Conservation (phyloP, 1,140 invertebrate species). For the Drosophila asahinai region DNA sequence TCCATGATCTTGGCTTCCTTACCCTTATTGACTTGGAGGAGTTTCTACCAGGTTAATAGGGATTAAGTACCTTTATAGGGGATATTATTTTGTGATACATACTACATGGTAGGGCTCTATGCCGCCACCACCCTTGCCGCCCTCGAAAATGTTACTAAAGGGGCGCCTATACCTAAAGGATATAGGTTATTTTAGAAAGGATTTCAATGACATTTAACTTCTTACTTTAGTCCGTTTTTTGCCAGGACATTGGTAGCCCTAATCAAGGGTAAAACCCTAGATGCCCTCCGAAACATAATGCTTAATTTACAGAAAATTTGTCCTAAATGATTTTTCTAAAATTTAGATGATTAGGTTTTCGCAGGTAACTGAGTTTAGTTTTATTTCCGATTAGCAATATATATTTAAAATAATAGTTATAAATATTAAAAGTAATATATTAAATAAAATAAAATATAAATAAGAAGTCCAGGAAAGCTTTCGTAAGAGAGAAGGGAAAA, state of each 20-base stretch:
- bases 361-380: background rate
- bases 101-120: slow-evolving; percentile 20
- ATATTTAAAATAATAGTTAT: too few species aligned
- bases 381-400: too few species aligned
- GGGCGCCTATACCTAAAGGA: background rate
- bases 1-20: slow-evolving; percentile 31
- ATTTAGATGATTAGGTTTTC: background rate
- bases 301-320: background rate
- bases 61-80: background rate
- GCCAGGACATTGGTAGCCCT: background rate
- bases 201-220: accelerated
- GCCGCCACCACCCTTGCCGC: slow-evolving; percentile 9
- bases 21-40: slow-evolving; percentile 11
- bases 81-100: background rate
- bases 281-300: slow-evolving; percentile 19
- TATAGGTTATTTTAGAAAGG: too few species aligned
- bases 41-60: background rate
- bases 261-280: background rate
- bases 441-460: too few species aligned
- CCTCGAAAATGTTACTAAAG: slow-evolving; percentile 3
- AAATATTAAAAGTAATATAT: too few species aligned
- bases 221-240: background rate
- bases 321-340: background rate
- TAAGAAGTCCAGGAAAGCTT: too few species aligned
- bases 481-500: too few species aligned